A percentile compares a stretch with the other conserved stretches of the same genome.
Evolutionary conservation across 1,140 invertebrate genomes (phyloP).

Genomic region (Drosophila neocordata): DNA sequence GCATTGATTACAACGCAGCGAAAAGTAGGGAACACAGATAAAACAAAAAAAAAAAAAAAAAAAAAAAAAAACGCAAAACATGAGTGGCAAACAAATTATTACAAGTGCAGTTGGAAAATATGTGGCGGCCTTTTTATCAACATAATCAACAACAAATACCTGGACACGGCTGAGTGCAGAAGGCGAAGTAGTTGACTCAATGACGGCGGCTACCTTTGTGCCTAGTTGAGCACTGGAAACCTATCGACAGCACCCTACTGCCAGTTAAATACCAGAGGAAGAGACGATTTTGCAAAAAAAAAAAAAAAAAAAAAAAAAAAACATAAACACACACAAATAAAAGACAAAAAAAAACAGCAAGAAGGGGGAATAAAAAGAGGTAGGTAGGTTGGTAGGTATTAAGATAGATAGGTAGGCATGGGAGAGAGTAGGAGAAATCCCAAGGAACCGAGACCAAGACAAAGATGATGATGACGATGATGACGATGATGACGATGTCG

Average conservation of each 20-base stretch:
- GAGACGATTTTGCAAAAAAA: no score
- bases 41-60: not conserved
- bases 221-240: constrained; percentile 26
- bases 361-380: constrained; percentile 14
- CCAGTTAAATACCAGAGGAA: not conserved
- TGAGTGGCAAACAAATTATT: constrained; percentile 80
- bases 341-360: not conserved
- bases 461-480: constrained; percentile 30
- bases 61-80: constrained; percentile 32
- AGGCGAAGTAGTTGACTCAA: not conserved
- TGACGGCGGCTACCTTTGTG: constrained; percentile 52
- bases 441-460: constrained; percentile 39
- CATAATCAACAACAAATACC: constrained; percentile 80
- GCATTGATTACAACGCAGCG: constrained; percentile 69
- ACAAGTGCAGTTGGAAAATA: constrained; percentile 77
- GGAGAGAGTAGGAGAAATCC: constrained; percentile 5
- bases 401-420: no score
- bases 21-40: constrained; percentile 13
- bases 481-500: constrained; percentile 40
- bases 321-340: not conserved
- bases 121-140: constrained; percentile 76
- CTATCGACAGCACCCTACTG: constrained; percentile 61
- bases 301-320: not conserved
- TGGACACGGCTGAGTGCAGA: constrained; percentile 75
- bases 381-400: not conserved